These are phyloP conservation scores for Cinara cedri DNA, from an alignment of 2,888 invertebrate genomes.

Conservation along the genomic window DNA sequence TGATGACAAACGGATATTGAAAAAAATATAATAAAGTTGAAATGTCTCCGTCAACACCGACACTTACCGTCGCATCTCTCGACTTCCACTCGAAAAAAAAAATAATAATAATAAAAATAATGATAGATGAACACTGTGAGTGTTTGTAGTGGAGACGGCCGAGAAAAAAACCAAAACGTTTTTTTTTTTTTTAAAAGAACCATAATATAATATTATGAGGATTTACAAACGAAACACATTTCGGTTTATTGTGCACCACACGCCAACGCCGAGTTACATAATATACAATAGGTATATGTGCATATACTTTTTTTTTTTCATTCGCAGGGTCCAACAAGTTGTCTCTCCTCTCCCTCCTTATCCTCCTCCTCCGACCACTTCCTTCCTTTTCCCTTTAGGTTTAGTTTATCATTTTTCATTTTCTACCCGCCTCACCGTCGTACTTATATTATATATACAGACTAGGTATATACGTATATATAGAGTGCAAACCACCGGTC, in stretches of 20 bases:
- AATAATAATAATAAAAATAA: too few relatives aligned
- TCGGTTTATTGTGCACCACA: background rate
- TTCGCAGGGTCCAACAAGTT: conserved; percentile 27
- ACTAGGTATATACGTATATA: background rate
- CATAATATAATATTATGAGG: too few relatives aligned
- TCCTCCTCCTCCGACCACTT: background rate
- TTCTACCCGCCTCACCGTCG: background rate
- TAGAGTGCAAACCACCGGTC: background rate
- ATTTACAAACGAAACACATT: conserved; percentile 28
- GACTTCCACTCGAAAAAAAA: conserved; percentile 10
- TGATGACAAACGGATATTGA: too few relatives aligned
- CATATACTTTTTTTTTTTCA: background rate
- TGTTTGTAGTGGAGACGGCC: too few relatives aligned
- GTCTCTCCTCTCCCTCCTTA: background rate
- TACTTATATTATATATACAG: background rate
- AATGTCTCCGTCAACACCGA: too few relatives aligned
- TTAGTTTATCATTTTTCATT: conserved; percentile 18
- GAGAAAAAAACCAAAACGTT: background rate
- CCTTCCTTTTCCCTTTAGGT: background rate
- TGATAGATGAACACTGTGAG: too few relatives aligned
- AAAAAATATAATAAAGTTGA: too few relatives aligned
- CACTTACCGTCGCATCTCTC: too few relatives aligned
- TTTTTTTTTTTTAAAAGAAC: too few relatives aligned
- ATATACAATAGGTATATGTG: background rate
- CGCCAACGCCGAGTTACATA: background rate